A percentile compares a stretch with the other conserved stretches of the same genome.
phyloP scores from a whole-genome alignment of 1,140 invertebrate species.

The Drosophila ananassae region DNA sequence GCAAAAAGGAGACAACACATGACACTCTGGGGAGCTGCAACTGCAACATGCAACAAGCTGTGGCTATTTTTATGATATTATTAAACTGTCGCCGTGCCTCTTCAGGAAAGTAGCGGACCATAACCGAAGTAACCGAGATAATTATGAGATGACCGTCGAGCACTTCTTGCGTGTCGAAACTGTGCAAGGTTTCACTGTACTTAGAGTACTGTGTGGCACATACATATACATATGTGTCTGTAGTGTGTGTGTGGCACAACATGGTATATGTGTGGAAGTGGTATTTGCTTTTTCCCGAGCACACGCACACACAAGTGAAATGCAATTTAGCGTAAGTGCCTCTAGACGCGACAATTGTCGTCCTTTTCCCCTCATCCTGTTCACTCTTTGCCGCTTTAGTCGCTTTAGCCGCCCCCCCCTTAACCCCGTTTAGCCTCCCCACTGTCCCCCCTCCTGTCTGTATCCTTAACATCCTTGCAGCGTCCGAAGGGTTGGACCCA shows the following conservation, averaged over 20 bases:
- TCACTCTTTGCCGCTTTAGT: no score
- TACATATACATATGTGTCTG: not conserved
- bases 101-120: conserved; percentile 63
- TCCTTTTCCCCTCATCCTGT: conserved; percentile 19
- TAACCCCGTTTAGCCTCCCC: not conserved
- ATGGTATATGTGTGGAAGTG: conserved; percentile 13
- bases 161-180: conserved; percentile 31
- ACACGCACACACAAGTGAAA: conserved; percentile 60
- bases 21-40: conserved; percentile 14
- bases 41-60: conserved; percentile 58
- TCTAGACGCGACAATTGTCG: conserved; percentile 76
- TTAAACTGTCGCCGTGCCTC: conserved; percentile 77
- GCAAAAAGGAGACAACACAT: conserved; percentile 21
- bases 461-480: conserved; percentile 3
- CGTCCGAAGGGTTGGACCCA: conserved; percentile 36
- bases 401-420: no score
- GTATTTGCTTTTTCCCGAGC: conserved; percentile 45
- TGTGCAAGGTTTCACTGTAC: conserved; percentile 2
- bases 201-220: not conserved
- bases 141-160: conserved; percentile 83
- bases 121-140: conserved; percentile 72
- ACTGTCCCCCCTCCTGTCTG: not conserved
- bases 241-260: not conserved
- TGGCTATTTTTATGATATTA: conserved; percentile 66
- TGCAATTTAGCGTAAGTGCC: conserved; percentile 76